These are phyloP conservation scores for Sebastes paucispinis DNA, from an alignment of 2,797 vertebrate species.

Conservation along the genomic window DNA sequence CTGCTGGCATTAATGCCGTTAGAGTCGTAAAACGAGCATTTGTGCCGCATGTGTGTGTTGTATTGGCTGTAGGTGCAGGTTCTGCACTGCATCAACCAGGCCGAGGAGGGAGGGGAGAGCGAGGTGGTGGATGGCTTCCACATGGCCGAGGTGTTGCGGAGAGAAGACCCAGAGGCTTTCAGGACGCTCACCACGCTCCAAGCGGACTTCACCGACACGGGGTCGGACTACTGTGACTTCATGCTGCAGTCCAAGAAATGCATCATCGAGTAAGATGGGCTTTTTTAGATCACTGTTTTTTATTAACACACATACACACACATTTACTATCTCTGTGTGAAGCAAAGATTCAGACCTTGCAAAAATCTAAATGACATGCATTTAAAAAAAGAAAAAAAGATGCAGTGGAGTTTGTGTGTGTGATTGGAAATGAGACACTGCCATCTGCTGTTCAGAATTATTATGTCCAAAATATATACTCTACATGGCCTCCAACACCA, in stretches of 20 bases:
- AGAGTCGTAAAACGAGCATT: constrained; percentile 13
- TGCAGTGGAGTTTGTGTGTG: not conserved
- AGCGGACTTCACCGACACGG: constrained; percentile 91
- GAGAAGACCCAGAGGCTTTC: constrained; percentile 88
- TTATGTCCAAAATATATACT: not conserved
- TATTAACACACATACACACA: not conserved
- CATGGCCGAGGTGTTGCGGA: constrained; percentile 81
- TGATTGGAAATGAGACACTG: constrained; percentile 57
- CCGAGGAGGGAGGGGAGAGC: constrained; percentile 89
- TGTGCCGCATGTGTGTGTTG: not conserved
- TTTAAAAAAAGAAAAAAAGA: not conserved
- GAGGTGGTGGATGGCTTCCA: constrained; percentile 93
- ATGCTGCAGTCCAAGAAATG: constrained; percentile 90
- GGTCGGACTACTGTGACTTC: constrained; percentile 94
- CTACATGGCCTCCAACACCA: too few relatives aligned
- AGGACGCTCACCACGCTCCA: constrained; percentile 83
- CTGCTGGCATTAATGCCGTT: not conserved
- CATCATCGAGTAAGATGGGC: constrained; percentile 87
- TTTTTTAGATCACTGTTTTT: not conserved
- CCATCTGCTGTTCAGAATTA: constrained; percentile 72
- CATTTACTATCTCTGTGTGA: not conserved
- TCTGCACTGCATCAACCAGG: constrained; percentile 92
- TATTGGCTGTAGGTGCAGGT: constrained; percentile 87
- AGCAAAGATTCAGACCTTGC: not conserved
- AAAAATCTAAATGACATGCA: not conserved